phyloP scores from a whole-genome alignment of 2,797 vertebrate species.

The Rhinoraja longicauda region DNA sequence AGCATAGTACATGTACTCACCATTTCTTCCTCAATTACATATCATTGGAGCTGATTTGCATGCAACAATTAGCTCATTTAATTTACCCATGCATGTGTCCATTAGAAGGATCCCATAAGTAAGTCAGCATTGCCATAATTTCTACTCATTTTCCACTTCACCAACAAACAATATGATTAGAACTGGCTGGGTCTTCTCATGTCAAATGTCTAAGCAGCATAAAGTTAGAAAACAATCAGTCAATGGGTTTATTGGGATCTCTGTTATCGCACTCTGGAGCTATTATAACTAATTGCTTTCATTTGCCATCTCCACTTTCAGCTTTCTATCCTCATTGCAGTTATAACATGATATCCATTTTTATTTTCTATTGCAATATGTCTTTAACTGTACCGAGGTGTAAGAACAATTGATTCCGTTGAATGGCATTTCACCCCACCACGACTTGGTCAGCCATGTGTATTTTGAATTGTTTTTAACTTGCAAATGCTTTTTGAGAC shows the following conservation, averaged over 20 bases:
- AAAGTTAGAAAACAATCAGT: no score
- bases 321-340: not conserved
- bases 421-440: not conserved
- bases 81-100: not conserved
- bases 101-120: not conserved
- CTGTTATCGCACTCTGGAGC: no score
- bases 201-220: no score
- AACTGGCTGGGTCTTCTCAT: no score
- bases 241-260: no score
- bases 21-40: not conserved
- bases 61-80: not conserved
- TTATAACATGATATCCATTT: not conserved
- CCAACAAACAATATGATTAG: no score
- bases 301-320: no score
- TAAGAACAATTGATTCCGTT: not conserved
- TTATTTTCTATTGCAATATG: not conserved
- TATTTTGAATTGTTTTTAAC: not conserved
- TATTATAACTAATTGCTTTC: no score
- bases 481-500: not conserved
- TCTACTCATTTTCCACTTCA: not conserved
- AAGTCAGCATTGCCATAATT: not conserved
- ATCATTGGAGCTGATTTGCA: not conserved
- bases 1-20: not conserved
- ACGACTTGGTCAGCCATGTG: not conserved
- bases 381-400: not conserved